A percentile compares a stretch with the other conserved stretches of the same genome.
Conservation (phyloP, 1,140 invertebrate species). For the Danaus plexippus region DNA sequence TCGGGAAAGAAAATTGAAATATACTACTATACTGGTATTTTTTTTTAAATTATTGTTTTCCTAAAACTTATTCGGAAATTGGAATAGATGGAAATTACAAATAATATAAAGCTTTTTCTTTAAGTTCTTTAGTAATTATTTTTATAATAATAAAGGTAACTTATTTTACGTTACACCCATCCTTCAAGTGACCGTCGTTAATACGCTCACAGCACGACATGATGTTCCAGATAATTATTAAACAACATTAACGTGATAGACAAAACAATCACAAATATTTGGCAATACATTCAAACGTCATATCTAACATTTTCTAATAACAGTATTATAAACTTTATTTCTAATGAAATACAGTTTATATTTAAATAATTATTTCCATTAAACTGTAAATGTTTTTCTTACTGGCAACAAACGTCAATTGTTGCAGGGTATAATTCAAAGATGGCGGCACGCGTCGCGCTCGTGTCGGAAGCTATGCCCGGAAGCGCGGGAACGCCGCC, state of each 20-base stretch:
- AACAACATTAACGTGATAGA: slow-evolving; percentile 58
- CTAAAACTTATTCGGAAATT: no score
- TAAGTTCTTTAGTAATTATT: no score
- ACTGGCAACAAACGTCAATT: slow-evolving; percentile 43
- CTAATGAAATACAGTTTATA: slow-evolving; percentile 12
- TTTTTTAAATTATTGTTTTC: no score
- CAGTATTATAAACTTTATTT: slow-evolving; percentile 12
- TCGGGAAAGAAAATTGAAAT: no score
- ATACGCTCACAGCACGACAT: slow-evolving; percentile 37
- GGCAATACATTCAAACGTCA: slow-evolving; percentile 19
- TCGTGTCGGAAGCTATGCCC: slow-evolving; percentile 59
- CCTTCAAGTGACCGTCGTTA: slow-evolving; percentile 32
- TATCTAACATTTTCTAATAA: slow-evolving; percentile 1
- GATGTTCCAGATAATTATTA: slow-evolving; percentile 58
- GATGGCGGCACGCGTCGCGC: slow-evolving; percentile 63
- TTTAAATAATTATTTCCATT: slow-evolving; percentile 3
- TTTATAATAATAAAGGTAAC: slow-evolving; percentile 27
- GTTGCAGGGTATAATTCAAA: slow-evolving; percentile 59
- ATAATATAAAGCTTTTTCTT: no score
- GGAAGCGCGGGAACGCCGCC: slow-evolving; percentile 57
- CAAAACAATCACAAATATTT: slow-evolving; percentile 51
- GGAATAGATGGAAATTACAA: no score
- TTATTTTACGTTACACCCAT: slow-evolving; percentile 44
- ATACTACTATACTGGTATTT: no score
- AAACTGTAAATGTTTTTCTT: slow-evolving; percentile 37